Base-by-base conservation (phyloP, 2,797 vertebrate genomes). In the Mus caroli region DNA sequence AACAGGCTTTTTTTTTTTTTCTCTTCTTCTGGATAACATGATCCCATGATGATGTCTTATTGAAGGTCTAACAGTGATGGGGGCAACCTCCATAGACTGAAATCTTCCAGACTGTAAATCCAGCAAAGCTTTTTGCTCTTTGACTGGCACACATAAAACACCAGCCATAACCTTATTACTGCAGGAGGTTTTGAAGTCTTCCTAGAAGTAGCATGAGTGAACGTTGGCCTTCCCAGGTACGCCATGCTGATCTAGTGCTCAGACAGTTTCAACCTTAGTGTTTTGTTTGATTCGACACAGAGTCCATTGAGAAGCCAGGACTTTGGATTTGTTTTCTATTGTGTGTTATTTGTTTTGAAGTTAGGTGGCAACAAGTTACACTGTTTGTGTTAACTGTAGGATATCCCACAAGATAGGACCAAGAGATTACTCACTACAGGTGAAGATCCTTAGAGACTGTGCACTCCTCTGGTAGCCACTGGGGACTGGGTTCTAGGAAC, bases 301-400 rank as follows among this genome's bases (percentile, higher is more conserved):
- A 76, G 52, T 71, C 14, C n/a, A 52, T 12, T 83, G 82, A 86
- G 56, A 90, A 28, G 69, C 31, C 54, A 26, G 15, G 40, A 8
- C 13, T 54, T 4, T 80, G 43, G 5, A 52, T 75, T 52, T 56
- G 24, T 43, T 80, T 64, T 71, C 43, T 64, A 84, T 60, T 73
- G 9, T 22, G 22, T 79, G 92, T 71, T 90, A 19, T 87, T 90
- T 64, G 22, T 93, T 91, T 58, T 71, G 6, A 69, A 90, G 28
- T 71, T 52, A 26, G 26, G 24, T 3, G 37, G 58, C 6, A 46
- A 71, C 43, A 78, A 50, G 58, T 88, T n/a, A 92, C 24, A 83
- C 60, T 26, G 19, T 14, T n/a, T 84, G 15, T 62, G 75, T 54
- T 24, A 50, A 31, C 15, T 86, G 9, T 14, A 52, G 13, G 2